Evolutionary conservation across 2,113 vertebrate genomes (phyloP).

Genomic region (Micronycteris hirsuta): DNA sequence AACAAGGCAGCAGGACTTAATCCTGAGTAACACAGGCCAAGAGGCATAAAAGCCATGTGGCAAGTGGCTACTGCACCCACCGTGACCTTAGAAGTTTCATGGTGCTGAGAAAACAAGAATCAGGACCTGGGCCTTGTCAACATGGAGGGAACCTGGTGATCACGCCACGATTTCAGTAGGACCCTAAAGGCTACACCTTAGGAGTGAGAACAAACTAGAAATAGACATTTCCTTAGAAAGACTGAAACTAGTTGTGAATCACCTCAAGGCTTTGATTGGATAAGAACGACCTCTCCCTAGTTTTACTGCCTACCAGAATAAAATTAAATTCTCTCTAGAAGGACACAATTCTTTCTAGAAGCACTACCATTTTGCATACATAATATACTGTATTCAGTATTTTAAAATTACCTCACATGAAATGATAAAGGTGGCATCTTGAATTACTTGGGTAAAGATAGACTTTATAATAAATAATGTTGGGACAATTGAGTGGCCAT

Average conservation of each 20-base stretch:
- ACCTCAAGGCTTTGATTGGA: background rate
- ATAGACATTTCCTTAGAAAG: background rate
- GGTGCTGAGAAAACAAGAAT: background rate
- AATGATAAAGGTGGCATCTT: background rate
- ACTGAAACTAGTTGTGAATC: background rate
- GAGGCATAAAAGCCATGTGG: background rate
- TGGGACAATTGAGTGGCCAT: background rate
- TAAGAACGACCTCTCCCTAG: background rate
- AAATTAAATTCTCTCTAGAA: background rate
- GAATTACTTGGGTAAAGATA: background rate
- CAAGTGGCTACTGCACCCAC: accelerated
- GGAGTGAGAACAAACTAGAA: background rate
- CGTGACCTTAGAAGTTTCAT: background rate
- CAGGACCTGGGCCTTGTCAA: background rate
- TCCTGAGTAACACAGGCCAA: background rate
- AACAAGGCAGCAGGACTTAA: background rate
- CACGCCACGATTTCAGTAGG: background rate
- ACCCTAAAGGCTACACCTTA: background rate
- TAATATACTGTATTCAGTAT: background rate
- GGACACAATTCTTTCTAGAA: background rate
- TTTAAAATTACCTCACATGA: background rate
- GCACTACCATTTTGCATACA: background rate
- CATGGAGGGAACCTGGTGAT: background rate
- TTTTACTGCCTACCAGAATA: background rate
- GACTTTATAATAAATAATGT: background rate